A percentile compares a stretch with the other conserved stretches of the same genome.
These are phyloP conservation scores for Eurosta solidaginis DNA, from an alignment of 1,140 invertebrate genomes.

Conservation along the genomic window DNA sequence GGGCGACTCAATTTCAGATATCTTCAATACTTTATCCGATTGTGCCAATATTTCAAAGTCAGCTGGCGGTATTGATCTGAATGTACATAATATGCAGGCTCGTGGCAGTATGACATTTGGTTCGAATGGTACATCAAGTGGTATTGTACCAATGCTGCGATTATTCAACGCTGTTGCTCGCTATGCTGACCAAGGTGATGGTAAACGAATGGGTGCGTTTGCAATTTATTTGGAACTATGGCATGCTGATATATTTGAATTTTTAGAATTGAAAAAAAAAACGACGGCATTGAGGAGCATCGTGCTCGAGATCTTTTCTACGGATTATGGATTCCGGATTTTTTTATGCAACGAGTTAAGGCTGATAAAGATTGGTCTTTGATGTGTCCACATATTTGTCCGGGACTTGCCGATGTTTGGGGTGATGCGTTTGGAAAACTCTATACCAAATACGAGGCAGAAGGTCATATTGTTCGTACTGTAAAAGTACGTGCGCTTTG, in stretches of 20 bases:
- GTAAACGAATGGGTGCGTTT: constrained; percentile 96
- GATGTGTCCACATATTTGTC: constrained; percentile 96
- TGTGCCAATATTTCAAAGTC: constrained; percentile 97
- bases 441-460: constrained; percentile 87
- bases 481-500: constrained; percentile 89
- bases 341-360: constrained; percentile 97
- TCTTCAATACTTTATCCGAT: constrained; percentile 92
- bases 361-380: constrained; percentile 87
- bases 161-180: constrained; percentile 96
- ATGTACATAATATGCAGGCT: constrained; percentile 94
- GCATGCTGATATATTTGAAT: constrained; percentile 98
- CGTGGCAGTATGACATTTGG: constrained; percentile 91
- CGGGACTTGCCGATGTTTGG: constrained; percentile 89
- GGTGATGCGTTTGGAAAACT: constrained; percentile 93
- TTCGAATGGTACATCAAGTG: constrained; percentile 94
- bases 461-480: constrained; percentile 75
- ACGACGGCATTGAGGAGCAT: constrained; percentile 91
- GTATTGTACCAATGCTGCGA: constrained; percentile 93
- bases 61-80: constrained; percentile 96
- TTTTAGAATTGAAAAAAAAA: constrained; percentile 93
- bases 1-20: constrained; percentile 98
- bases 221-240: constrained; percentile 98
- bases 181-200: constrained; percentile 98
- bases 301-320: constrained; percentile 97
- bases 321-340: constrained; percentile 97